A percentile compares a stretch with the other conserved stretches of the same genome.
Evolutionary conservation across 2,113 vertebrate species (phyloP).

Genomic region (Tupaia chinensis): DNA sequence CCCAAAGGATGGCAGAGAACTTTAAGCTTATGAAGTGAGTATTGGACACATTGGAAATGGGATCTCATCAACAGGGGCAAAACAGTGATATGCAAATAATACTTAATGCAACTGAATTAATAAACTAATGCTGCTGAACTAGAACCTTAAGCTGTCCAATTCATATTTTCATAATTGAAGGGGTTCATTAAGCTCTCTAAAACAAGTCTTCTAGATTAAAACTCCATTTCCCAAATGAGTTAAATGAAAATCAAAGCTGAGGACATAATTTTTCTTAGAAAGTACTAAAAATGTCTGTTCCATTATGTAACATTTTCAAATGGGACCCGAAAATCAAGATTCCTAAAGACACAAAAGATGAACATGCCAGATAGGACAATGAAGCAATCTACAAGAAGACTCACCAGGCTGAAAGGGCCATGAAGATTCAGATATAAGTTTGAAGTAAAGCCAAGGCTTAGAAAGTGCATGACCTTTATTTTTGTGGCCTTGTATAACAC

Average conservation of each 20-base stretch:
- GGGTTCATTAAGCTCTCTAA: not conserved
- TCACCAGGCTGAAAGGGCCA: not conserved
- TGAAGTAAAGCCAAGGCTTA: not conserved
- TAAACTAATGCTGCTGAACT: not conserved
- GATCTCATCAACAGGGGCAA: not conserved
- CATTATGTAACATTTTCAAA: conserved; percentile 40
- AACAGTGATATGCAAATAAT: not conserved
- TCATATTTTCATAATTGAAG: conserved; percentile 31
- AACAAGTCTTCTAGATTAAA: conserved; percentile 8
- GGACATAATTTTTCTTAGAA: not conserved
- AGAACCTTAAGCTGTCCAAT: not conserved
- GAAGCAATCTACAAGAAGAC: not conserved
- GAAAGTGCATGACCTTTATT: not conserved
- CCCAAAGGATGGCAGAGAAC: not conserved
- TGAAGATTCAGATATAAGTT: not conserved
- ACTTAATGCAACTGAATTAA: not conserved
- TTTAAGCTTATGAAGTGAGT: conserved; percentile 18
- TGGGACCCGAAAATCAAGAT: conserved; percentile 24
- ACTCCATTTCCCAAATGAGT: not conserved
- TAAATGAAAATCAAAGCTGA: conserved; percentile 34
- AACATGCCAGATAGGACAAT: not conserved
- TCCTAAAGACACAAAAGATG: not conserved
- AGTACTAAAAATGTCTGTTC: conserved; percentile 10
- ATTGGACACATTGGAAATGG: not conserved
- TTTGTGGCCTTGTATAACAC: not conserved